Conservation (phyloP, 1,140 invertebrate genomes). For the Cyrtorhinus lividipennis region DNA sequence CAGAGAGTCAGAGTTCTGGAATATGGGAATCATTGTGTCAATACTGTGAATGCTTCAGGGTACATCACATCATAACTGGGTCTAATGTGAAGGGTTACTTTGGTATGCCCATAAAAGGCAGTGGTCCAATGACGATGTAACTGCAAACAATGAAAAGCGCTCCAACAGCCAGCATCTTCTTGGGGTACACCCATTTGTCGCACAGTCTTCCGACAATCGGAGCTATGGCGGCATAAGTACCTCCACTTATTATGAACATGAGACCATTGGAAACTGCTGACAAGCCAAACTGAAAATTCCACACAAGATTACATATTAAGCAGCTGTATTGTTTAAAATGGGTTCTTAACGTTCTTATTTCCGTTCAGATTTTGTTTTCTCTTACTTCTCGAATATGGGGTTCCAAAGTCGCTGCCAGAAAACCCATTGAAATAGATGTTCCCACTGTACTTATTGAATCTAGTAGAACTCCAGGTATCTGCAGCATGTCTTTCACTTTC, state of each 20-base stretch:
- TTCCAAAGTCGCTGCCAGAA: constrained; percentile 36
- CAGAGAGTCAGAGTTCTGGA: constrained; percentile 30
- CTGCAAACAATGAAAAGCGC: constrained; percentile 29
- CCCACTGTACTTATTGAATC: constrained; percentile 30
- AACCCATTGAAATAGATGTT: constrained; percentile 35
- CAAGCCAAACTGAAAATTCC: constrained; percentile 35
- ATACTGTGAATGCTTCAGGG: no score
- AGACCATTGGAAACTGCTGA: constrained; percentile 36
- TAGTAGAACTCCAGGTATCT: constrained; percentile 29
- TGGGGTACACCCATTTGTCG: constrained; percentile 28
- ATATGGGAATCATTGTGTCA: no score
- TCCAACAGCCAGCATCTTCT: constrained; percentile 27
- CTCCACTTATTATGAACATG: constrained; percentile 39
- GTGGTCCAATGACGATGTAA: constrained; percentile 33
- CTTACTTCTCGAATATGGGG: constrained; percentile 36
- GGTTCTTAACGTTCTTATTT: no score
- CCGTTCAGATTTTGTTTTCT: neutral
- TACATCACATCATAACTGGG: no score
- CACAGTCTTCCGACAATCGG: constrained; percentile 36
- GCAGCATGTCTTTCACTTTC: constrained; percentile 27
- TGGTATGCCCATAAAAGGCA: constrained; percentile 27
- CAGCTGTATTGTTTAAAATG: no score
- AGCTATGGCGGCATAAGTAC: constrained; percentile 36
- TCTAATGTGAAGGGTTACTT: no score
- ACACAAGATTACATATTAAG: no score